phyloP scores from a whole-genome alignment of 2,113 vertebrate genomes.

The Tauraco erythrolophus region DNA sequence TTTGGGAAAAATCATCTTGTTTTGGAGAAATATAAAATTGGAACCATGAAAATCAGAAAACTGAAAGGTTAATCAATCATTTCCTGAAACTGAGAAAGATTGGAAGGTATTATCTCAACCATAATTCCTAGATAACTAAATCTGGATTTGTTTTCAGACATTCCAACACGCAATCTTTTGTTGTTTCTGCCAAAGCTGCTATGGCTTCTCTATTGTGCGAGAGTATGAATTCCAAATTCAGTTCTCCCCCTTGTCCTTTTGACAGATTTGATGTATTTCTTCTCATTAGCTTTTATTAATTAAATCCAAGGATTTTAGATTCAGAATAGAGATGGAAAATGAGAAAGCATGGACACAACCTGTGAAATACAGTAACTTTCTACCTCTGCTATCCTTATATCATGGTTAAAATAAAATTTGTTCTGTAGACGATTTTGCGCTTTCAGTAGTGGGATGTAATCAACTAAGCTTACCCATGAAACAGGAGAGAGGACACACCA shows the following conservation, averaged over 20 bases:
- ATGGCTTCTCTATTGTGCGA: background rate
- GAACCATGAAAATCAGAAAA: constrained; percentile 2
- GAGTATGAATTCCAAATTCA: background rate
- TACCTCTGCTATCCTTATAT: background rate
- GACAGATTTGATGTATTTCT: background rate
- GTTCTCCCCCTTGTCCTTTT: background rate
- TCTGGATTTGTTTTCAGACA: constrained; percentile 24
- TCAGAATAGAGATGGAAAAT: background rate
- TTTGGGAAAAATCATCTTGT: background rate
- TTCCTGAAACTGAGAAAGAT: background rate
- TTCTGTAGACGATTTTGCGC: background rate
- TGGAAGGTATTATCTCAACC: background rate
- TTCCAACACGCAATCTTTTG: background rate
- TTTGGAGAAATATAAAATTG: background rate
- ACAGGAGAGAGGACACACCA: background rate
- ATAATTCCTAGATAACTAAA: constrained; percentile 3
- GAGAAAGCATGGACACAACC: background rate
- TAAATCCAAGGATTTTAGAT: background rate
- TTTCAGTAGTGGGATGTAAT: background rate
- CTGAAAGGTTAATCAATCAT: background rate
- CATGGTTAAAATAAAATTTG: background rate
- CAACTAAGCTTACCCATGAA: background rate
- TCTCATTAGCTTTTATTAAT: constrained; percentile 1
- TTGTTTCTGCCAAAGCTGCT: background rate
- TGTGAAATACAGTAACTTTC: background rate